phyloP scores from a whole-genome alignment of 2,797 vertebrate genomes.

The Taeniopygia guttata region DNA sequence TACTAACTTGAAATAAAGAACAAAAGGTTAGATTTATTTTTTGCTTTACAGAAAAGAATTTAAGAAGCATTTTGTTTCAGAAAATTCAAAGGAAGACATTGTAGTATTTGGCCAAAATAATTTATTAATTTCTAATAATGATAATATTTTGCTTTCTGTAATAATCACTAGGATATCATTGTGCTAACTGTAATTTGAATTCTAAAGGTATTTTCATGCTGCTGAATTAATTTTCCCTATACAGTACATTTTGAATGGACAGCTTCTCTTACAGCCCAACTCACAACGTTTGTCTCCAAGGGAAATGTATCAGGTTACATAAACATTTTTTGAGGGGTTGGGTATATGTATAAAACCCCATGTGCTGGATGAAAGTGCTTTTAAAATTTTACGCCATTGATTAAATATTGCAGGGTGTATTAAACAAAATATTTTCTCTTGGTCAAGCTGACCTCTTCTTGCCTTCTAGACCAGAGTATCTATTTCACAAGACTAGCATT shows the following conservation, averaged over 20 bases:
- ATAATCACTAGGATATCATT: background rate
- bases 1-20: background rate
- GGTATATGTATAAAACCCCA: background rate
- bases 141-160: background rate
- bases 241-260: background rate
- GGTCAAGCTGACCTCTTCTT: background rate
- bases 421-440: background rate
- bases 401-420: background rate
- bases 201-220: background rate
- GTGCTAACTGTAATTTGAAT: background rate
- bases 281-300: background rate
- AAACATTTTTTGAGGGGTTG: background rate
- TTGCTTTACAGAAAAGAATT: background rate
- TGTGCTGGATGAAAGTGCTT: background rate
- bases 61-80: background rate
- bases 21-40: background rate
- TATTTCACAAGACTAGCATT: background rate
- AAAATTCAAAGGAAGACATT: background rate
- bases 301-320: background rate
- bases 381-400: background rate
- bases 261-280: background rate
- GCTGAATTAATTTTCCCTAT: background rate
- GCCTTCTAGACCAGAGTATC: background rate
- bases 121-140: background rate
- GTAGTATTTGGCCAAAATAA: background rate